These are phyloP conservation scores for Apamea crenata DNA, from an alignment of 2,888 invertebrate genomes.

Conservation along the genomic window DNA sequence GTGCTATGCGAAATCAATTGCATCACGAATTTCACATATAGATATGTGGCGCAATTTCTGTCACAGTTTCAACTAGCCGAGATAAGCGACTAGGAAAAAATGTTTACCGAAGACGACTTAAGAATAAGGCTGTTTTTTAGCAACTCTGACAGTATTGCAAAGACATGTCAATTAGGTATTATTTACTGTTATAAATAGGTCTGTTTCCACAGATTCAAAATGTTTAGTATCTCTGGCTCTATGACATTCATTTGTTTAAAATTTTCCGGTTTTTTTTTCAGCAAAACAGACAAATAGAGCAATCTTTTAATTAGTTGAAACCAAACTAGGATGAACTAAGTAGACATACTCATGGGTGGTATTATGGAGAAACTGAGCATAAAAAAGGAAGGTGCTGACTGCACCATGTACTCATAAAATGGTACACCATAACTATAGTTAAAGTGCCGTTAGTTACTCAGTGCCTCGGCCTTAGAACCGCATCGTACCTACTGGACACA, in stretches of 20 bases:
- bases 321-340: not conserved
- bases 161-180: not conserved
- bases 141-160: not conserved
- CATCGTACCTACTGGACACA: constrained; percentile 37
- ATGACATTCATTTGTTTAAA: constrained; percentile 5
- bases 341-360: not conserved
- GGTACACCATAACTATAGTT: constrained; percentile 10
- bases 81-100: constrained; percentile 33
- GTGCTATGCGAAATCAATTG: constrained; percentile 42
- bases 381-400: not conserved
- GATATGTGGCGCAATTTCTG: constrained; percentile 35
- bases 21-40: constrained; percentile 35
- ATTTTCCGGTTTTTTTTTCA: not conserved
- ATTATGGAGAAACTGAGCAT: not conserved
- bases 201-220: not conserved
- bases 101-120: constrained; percentile 30
- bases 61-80: constrained; percentile 23
- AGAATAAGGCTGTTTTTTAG: constrained; percentile 15
- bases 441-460: constrained; percentile 54
- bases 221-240: not conserved
- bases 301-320: not conserved
- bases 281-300: not conserved
- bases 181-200: not conserved
- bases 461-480: constrained; percentile 26
- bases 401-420: constrained; percentile 18